These are phyloP conservation scores for Cuniculus paca DNA, from an alignment of 2,797 vertebrate genomes.

Conservation along the genomic window DNA sequence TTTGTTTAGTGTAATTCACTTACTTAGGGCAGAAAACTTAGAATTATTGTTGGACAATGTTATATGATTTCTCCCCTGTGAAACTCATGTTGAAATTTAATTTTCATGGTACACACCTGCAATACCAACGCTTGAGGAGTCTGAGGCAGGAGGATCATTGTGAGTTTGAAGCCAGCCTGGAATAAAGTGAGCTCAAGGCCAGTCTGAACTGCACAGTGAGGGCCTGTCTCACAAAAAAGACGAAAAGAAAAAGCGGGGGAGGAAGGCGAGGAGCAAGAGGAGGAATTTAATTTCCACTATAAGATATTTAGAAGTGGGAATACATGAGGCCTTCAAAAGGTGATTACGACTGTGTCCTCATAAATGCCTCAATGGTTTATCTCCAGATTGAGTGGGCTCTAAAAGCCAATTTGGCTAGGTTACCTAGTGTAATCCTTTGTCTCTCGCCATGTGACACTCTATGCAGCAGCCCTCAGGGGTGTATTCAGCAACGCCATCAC, in stretches of 20 bases:
- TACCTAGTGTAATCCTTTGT: not conserved
- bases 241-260: no score
- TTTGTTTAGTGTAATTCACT: conserved; percentile 5
- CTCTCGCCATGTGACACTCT: not conserved
- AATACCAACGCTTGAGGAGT: no score
- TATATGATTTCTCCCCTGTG: not conserved
- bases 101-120: not conserved
- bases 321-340: not conserved
- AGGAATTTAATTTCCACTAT: not conserved
- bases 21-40: not conserved
- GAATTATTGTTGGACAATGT: not conserved
- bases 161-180: no score
- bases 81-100: not conserved
- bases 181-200: no score
- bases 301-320: not conserved
- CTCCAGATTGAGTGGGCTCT: not conserved
- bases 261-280: no score
- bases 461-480: not conserved
- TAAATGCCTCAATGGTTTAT: not conserved
- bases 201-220: no score
- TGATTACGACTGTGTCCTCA: not conserved
- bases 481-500: not conserved
- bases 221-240: no score
- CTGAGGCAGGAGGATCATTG: no score
- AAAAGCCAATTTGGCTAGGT: not conserved